Conservation (phyloP, 2,113 vertebrate species). For the Riparia riparia region DNA sequence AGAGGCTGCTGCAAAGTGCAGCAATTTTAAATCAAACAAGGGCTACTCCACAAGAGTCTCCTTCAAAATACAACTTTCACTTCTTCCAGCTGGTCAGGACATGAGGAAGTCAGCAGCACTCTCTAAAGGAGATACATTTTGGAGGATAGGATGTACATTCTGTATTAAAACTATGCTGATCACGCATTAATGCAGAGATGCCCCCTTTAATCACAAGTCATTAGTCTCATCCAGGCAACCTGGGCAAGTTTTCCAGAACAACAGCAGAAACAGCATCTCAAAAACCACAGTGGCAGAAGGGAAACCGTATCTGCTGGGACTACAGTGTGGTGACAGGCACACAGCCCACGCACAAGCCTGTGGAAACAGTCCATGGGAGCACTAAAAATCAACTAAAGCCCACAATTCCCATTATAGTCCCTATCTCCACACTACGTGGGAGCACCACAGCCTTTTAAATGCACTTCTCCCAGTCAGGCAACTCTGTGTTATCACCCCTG, state of each 20-base stretch:
- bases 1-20: background rate
- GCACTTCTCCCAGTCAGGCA: background rate
- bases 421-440: background rate
- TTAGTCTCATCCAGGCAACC: background rate
- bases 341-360: background rate
- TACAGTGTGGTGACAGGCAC: rapidly evolving
- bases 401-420: background rate
- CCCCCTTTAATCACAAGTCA: background rate
- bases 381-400: background rate
- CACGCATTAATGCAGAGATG: background rate
- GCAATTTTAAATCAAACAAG: background rate
- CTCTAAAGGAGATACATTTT: background rate
- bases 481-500: rapidly evolving
- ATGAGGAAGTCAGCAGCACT: background rate
- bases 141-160: background rate
- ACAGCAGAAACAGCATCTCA: background rate
- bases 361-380: background rate
- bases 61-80: background rate
- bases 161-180: background rate
- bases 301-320: rapidly evolving
- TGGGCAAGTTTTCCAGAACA: background rate
- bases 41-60: background rate
- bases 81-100: background rate
- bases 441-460: background rate
- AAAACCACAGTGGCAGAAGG: background rate